Percentiles rank a stretch among this genome's conserved stretches.
Evolutionary conservation across 2,888 invertebrate species (phyloP).

Genomic region (Parnassius mnemosyne): DNA sequence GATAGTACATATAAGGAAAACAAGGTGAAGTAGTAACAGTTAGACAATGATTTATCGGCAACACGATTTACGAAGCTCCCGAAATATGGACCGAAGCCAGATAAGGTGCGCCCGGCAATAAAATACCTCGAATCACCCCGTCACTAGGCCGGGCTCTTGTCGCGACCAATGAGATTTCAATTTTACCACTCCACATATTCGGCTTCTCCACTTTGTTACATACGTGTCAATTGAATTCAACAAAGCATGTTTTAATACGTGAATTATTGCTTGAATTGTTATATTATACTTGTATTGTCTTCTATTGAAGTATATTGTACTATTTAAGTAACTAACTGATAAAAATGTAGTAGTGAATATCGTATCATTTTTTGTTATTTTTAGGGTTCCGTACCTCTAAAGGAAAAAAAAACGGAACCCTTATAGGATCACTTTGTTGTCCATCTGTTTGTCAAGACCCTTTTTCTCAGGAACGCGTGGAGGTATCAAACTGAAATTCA

Average conservation of each 20-base stretch:
- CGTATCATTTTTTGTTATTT: too few species aligned
- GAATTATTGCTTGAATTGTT: too few species aligned
- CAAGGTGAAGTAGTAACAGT: slow-evolving; percentile 2
- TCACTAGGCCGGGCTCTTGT: slow-evolving; percentile 38
- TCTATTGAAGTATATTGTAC: too few species aligned
- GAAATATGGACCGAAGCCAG: slow-evolving; percentile 37
- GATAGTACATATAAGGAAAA: slow-evolving; percentile 8
- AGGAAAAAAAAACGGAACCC: too few species aligned
- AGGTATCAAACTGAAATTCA: too few species aligned
- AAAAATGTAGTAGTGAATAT: too few species aligned
- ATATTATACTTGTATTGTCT: too few species aligned
- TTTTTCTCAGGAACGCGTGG: too few species aligned
- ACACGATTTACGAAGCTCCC: slow-evolving; percentile 16
- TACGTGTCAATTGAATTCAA: slow-evolving; percentile 18
- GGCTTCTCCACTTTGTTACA: slow-evolving; percentile 44
- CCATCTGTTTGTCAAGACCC: too few species aligned
- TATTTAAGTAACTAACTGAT: too few species aligned
- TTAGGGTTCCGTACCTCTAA: too few species aligned
- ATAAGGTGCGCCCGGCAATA: slow-evolving; percentile 46
- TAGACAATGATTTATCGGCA: slow-evolving; percentile 11
- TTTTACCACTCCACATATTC: slow-evolving; percentile 52
- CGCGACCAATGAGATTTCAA: slow-evolving; percentile 58
- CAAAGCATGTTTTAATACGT: not conserved
- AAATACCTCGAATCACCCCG: slow-evolving; percentile 43
- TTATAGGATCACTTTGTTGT: too few species aligned